Conservation (phyloP, 2,797 vertebrate species). For the Periparus ater region DNA sequence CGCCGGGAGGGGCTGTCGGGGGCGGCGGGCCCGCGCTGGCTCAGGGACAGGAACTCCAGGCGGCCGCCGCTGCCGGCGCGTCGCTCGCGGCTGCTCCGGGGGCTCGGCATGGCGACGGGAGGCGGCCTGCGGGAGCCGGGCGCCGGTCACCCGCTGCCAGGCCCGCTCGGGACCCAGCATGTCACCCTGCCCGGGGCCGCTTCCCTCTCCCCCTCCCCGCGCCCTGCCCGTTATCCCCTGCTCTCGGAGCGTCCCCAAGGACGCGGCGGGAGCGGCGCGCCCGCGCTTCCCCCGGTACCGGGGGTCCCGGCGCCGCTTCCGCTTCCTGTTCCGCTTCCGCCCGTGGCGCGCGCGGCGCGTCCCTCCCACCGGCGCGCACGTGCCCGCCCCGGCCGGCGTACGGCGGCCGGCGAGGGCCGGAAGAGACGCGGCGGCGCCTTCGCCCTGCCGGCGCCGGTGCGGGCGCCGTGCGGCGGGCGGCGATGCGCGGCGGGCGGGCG, state of each 20-base stretch:
- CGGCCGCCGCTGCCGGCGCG: slow-evolving; percentile 73
- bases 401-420: slow-evolving; percentile 29
- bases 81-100: slow-evolving; percentile 63
- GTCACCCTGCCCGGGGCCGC: neutral
- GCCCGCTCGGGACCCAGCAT: neutral
- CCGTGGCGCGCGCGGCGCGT: neutral
- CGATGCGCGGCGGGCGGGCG: neutral
- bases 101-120: slow-evolving; percentile 62
- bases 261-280: neutral
- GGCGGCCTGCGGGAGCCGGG: neutral
- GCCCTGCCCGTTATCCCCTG: neutral
- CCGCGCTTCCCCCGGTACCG: neutral
- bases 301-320: neutral
- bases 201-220: neutral
- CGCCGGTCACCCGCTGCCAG: neutral
- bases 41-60: slow-evolving; percentile 72
- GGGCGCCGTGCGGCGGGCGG: slow-evolving; percentile 2
- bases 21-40: slow-evolving; percentile 69
- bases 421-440: slow-evolving; percentile 1
- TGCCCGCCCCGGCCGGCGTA: neutral
- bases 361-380: neutral
- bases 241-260: neutral
- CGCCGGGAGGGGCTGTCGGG: slow-evolving; percentile 76
- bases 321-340: neutral
- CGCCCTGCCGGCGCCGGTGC: slow-evolving; percentile 52